These are phyloP conservation scores for Hydractinia echinata DNA, from an alignment of 30 jellyfish, hydroid and myxozoan species.

Conservation along the genomic window DNA sequence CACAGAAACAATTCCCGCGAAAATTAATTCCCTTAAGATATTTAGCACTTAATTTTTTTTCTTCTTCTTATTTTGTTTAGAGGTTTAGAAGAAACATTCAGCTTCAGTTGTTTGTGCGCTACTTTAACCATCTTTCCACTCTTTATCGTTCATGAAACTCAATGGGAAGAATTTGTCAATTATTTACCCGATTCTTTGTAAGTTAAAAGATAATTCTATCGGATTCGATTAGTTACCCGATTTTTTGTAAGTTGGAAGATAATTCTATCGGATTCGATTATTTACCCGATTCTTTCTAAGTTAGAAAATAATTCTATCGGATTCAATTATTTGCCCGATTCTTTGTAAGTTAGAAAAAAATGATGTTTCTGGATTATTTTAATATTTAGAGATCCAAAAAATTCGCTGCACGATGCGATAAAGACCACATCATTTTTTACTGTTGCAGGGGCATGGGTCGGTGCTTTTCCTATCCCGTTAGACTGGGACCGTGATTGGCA, in stretches of 20 bases:
- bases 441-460: slow-evolving; percentile 71
- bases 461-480: slow-evolving; percentile 85
- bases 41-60: not conserved
- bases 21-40: no score
- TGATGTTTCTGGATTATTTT: not conserved
- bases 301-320: no score
- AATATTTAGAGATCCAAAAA: slow-evolving; percentile 30
- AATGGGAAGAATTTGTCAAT: slow-evolving; percentile 30
- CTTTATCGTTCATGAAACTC: slow-evolving; percentile 49
- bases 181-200: slow-evolving; percentile 20
- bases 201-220: not conserved
- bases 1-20: no score
- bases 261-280: not conserved
- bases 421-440: slow-evolving; percentile 37
- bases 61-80: slow-evolving; percentile 4
- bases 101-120: slow-evolving; percentile 37
- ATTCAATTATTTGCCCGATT: no score
- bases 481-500: slow-evolving; percentile 99
- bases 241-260: slow-evolving; percentile 20
- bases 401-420: slow-evolving; percentile 34
- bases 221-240: slow-evolving; percentile 3
- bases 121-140: slow-evolving; percentile 53
- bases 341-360: no score
- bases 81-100: slow-evolving; percentile 52
- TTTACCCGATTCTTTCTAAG: no score